Percentiles rank a stretch among this genome's conserved stretches.
These are phyloP conservation scores for Paragorgia papillata DNA, from an alignment of 92 coral and sea anemone species.

Conservation along the genomic window DNA sequence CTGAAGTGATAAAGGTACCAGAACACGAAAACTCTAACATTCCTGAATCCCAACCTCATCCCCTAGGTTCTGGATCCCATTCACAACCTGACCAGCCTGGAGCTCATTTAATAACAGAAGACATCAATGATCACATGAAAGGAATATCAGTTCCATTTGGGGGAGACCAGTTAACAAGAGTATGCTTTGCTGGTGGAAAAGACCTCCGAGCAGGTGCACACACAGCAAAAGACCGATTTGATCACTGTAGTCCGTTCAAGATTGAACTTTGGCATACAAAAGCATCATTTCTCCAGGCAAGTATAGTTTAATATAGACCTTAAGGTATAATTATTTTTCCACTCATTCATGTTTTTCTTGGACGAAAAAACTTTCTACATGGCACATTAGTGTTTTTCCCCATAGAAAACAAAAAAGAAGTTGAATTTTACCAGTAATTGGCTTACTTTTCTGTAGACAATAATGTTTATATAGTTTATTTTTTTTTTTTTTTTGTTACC, in stretches of 20 bases:
- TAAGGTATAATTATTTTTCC: too few relatives aligned
- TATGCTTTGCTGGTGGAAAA: constrained; percentile 62
- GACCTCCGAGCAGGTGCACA: constrained; percentile 54
- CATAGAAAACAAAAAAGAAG: too few relatives aligned
- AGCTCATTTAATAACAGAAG: constrained; percentile 45
- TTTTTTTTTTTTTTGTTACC: too few relatives aligned
- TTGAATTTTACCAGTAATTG: too few relatives aligned
- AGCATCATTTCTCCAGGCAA: constrained; percentile 63
- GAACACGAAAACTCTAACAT: constrained; percentile 1
- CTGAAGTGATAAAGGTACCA: constrained; percentile 48
- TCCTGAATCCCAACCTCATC: constrained; percentile 46
- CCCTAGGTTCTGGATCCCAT: constrained; percentile 37
- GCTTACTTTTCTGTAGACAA: too few relatives aligned
- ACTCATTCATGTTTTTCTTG: too few relatives aligned
- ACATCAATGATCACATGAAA: constrained; percentile 49
- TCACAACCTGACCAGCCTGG: constrained; percentile 60
- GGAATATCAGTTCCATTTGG: constrained; percentile 60
- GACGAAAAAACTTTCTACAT: too few relatives aligned
- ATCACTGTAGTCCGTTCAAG: constrained; percentile 65
- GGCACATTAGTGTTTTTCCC: too few relatives aligned
- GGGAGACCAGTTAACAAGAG: constrained; percentile 64
- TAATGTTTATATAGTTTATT: too few relatives aligned
- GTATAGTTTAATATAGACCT: too few relatives aligned
- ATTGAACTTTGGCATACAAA: constrained; percentile 64
- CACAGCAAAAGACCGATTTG: constrained; percentile 60